Percentiles rank a stretch among this genome's conserved stretches.
Conservation (phyloP, 2,888 invertebrate genomes). For the Troglohyphantes excavatus region DNA sequence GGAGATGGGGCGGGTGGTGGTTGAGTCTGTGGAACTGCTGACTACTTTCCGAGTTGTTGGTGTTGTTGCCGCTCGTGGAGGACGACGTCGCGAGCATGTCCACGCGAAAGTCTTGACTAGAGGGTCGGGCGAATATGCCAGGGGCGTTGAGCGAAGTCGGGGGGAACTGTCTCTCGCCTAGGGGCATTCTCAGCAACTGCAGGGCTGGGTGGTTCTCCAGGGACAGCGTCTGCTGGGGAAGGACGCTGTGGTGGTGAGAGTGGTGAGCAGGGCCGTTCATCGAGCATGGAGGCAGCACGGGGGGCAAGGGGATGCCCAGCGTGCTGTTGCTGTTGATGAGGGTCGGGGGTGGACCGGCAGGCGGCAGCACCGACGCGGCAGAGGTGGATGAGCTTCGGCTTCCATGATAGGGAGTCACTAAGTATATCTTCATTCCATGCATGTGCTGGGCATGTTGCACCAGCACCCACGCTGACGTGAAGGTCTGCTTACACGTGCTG, state of each 20-base stretch:
- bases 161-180: conserved; percentile 84
- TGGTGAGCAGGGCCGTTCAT: conserved; percentile 78
- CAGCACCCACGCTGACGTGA: conserved; percentile 96
- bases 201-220: conserved; percentile 80
- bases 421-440: conserved; percentile 96
- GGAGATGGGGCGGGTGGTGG: conserved; percentile 77
- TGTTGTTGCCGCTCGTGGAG: conserved; percentile 58
- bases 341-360: conserved; percentile 77
- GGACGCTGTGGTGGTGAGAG: conserved; percentile 81
- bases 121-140: conserved; percentile 89
- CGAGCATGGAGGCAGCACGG: conserved; percentile 76
- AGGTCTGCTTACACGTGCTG: conserved; percentile 94
- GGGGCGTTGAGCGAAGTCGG: conserved; percentile 81
- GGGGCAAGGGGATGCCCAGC: conserved; percentile 79
- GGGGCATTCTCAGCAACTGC: conserved; percentile 88
- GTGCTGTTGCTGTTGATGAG: conserved; percentile 63
- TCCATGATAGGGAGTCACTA: conserved; percentile 84
- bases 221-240: conserved; percentile 75
- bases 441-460: conserved; percentile 97
- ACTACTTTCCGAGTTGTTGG: conserved; percentile 42
- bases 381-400: conserved; percentile 71
- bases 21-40: conserved; percentile 71
- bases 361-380: conserved; percentile 65
- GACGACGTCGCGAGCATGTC: conserved; percentile 83
- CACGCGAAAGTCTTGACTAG: conserved; percentile 88